Conservation (phyloP, 2,888 invertebrate species). For the Brachypterus glaber region DNA sequence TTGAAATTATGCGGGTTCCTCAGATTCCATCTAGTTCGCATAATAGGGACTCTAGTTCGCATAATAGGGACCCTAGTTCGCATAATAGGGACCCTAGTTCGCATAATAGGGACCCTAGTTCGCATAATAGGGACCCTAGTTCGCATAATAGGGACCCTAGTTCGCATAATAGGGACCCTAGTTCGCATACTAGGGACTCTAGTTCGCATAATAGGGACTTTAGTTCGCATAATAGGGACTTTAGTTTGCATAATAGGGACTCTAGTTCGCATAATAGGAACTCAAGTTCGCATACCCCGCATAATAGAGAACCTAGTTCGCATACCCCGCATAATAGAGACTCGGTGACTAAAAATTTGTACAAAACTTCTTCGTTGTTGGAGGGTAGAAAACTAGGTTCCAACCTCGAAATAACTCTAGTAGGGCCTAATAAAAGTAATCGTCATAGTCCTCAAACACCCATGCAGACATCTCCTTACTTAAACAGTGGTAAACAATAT, state of each 20-base stretch:
- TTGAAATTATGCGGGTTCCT: conserved; percentile 53
- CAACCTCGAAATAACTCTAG: conserved; percentile 63
- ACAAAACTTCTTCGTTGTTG: conserved; percentile 29
- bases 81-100: too few species aligned
- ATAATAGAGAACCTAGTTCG: not conserved
- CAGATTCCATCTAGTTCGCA: conserved; percentile 15
- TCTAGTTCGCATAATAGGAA: too few species aligned
- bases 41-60: not conserved
- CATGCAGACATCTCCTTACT: not conserved
- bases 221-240: too few species aligned
- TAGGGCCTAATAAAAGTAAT: conserved; percentile 42
- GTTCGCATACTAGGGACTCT: not conserved
- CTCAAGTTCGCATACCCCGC: too few species aligned
- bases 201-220: too few species aligned
- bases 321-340: conserved; percentile 14
- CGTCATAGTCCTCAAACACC: conserved; percentile 8
- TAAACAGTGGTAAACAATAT: not conserved
- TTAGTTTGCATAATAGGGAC: too few species aligned
- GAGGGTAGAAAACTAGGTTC: conserved; percentile 48
- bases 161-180: not conserved
- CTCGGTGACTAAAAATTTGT: conserved; percentile 24
- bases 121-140: too few species aligned
- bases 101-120: too few species aligned
- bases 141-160: not conserved
- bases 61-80: too few species aligned